Evolutionary conservation across 2,113 vertebrate genomes (phyloP).

Genomic region (Engraulis encrasicolus): DNA sequence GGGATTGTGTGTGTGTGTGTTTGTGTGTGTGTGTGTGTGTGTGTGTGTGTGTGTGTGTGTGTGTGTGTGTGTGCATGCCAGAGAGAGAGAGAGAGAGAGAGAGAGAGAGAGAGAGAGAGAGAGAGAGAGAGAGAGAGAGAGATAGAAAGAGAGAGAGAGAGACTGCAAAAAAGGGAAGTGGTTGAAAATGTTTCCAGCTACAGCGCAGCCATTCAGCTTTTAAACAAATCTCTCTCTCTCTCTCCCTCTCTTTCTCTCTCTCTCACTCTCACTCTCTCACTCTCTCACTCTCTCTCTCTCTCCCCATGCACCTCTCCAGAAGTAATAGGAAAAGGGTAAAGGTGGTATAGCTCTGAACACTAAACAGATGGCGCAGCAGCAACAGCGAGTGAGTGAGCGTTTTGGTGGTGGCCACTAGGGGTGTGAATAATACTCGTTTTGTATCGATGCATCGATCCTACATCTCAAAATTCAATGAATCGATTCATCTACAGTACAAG

Average conservation of each 20-base stretch:
- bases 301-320: neutral
- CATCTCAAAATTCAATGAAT: too few species aligned
- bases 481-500: too few species aligned
- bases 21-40: neutral
- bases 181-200: neutral
- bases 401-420: too few species aligned
- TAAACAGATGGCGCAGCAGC: too few species aligned
- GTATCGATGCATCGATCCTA: too few species aligned
- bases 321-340: neutral
- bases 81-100: slow-evolving; percentile 19
- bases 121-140: slow-evolving; percentile 12
- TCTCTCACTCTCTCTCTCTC: too few species aligned
- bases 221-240: too few species aligned
- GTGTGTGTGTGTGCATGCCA: neutral
- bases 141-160: slow-evolving; percentile 20
- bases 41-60: neutral
- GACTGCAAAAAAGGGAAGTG: neutral
- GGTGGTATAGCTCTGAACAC: neutral
- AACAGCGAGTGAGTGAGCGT: too few species aligned
- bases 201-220: neutral
- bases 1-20: neutral
- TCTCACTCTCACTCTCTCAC: too few species aligned
- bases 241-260: too few species aligned
- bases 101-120: slow-evolving; percentile 15
- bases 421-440: too few species aligned